A percentile compares a stretch with the other conserved stretches of the same genome.
These are phyloP conservation scores for Porites australiensis DNA, from an alignment of 64 coral and sea anemone species.

Conservation along the genomic window DNA sequence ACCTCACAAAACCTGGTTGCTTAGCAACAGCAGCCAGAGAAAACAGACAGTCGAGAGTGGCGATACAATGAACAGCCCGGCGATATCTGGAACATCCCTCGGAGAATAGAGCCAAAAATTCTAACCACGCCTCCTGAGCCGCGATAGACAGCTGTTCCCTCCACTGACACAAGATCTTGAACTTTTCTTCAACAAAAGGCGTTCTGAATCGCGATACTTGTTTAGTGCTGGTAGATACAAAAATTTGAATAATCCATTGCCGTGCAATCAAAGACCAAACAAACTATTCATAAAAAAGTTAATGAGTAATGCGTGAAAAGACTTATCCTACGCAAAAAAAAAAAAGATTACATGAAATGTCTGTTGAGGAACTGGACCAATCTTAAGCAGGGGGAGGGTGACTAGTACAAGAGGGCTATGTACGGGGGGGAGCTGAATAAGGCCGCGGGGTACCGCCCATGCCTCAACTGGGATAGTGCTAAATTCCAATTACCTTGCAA, in stretches of 20 bases:
- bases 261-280: no score
- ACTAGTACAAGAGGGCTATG: no score
- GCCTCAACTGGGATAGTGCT: no score
- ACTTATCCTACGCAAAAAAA: no score
- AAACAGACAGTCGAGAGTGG: conserved; percentile 79
- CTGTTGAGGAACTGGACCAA: no score
- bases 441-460: no score
- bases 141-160: conserved; percentile 67
- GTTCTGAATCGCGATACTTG: conserved; percentile 84
- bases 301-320: no score
- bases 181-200: conserved; percentile 87
- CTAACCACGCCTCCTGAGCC: conserved; percentile 85
- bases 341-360: no score
- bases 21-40: conserved; percentile 85
- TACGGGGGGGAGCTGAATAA: no score
- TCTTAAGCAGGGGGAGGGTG: no score
- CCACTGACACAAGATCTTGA: conserved; percentile 88
- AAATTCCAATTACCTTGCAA: no score
- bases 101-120: conserved; percentile 74
- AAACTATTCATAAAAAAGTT: no score
- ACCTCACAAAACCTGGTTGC: conserved; percentile 88
- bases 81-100: conserved; percentile 67
- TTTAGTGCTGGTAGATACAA: conserved; percentile 64
- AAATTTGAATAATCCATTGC: background rate
- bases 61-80: conserved; percentile 66